Evolutionary conservation across 2,888 invertebrate species (phyloP).

Genomic region (Aleiodes testaceus): DNA sequence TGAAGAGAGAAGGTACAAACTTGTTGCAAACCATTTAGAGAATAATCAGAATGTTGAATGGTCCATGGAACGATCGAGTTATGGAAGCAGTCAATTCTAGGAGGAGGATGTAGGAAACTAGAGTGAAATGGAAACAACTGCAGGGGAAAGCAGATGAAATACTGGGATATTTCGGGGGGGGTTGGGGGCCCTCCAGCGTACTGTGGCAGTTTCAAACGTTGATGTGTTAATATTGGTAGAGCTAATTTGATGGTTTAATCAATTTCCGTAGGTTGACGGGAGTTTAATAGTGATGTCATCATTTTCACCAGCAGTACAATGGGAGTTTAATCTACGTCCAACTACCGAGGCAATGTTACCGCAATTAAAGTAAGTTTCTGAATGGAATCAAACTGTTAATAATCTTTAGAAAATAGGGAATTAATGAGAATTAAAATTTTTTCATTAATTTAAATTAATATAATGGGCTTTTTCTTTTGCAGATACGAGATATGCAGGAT

Average conservation of each 20-base stretch:
- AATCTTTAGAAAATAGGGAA: neutral
- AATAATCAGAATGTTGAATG: slow-evolving; percentile 54
- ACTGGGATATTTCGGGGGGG: slow-evolving; percentile 14
- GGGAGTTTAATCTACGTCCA: slow-evolving; percentile 70
- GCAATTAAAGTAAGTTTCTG: slow-evolving; percentile 71
- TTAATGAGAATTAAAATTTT: too few species aligned
- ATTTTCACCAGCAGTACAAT: slow-evolving; percentile 71
- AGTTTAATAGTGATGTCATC: slow-evolving; percentile 73
- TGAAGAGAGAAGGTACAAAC: slow-evolving; percentile 27
- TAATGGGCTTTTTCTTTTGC: neutral
- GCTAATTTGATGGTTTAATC: slow-evolving; percentile 74
- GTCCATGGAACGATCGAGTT: slow-evolving; percentile 45
- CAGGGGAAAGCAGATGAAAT: slow-evolving; percentile 24
- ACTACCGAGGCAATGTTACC: slow-evolving; percentile 69
- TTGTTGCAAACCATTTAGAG: slow-evolving; percentile 47
- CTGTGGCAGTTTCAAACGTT: slow-evolving; percentile 49
- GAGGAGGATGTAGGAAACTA: slow-evolving; percentile 30
- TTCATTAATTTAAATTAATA: too few species aligned
- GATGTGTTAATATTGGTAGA: slow-evolving; percentile 70
- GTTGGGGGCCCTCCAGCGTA: slow-evolving; percentile 3
- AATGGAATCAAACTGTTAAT: slow-evolving; percentile 60
- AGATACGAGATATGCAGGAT: slow-evolving; percentile 22
- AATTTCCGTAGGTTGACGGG: slow-evolving; percentile 71
- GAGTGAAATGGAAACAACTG: slow-evolving; percentile 23
- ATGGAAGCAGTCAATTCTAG: slow-evolving; percentile 24